Base-by-base conservation (phyloP, 1,140 invertebrate genomes). In the Portunus trituberculatus region DNA sequence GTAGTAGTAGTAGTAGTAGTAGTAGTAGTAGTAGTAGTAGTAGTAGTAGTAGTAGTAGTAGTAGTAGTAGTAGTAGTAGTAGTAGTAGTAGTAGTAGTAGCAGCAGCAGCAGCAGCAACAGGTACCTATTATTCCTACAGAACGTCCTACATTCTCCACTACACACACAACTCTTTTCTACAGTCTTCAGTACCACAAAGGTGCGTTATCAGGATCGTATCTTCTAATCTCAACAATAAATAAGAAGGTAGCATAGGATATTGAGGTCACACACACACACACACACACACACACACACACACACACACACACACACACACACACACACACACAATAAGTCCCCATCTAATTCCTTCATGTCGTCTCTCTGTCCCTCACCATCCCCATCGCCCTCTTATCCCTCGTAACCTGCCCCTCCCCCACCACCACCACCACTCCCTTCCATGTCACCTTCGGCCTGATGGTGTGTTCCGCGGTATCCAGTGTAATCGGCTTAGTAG, bases 1-100 rank as follows among this genome's bases (percentile, higher is more conserved):
- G 45, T 88, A 88, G 45, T 88, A 88, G 45, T 88, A 88, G 45
- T 88, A 88, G 86, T 88, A 88, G 45, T 91, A 88, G 45, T 88
- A 88, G 45, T 88, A 88, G 45, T 88, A 46, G 45, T 88, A 88
- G 45, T 88, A 88, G 45, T 88, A 88, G 45, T 88, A 32, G 45
- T 88, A 88, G 45, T 88, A 88, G 45, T 88, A 88, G 86, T 88
- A 88, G 45, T 88, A 88, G 45, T 87, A 46, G 39, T 46, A 87
- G 39, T 87, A 87, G 39, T 87, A 87, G 39, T 87, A 87, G 39
- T 87, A 87, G 39, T 28, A 87, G 39, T 14, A 87, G 39, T 48
- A 87, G 39, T 29, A 87, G 39, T 29, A 88, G 20, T 25, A 88
- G 45, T 25, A 88, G n/a, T 10, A 45, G 45, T 10, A 39, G 45